Percentiles rank a stretch among this genome's conserved stretches.
phyloP scores from a whole-genome alignment of 1,140 invertebrate species.

The Cydia amplana region DNA sequence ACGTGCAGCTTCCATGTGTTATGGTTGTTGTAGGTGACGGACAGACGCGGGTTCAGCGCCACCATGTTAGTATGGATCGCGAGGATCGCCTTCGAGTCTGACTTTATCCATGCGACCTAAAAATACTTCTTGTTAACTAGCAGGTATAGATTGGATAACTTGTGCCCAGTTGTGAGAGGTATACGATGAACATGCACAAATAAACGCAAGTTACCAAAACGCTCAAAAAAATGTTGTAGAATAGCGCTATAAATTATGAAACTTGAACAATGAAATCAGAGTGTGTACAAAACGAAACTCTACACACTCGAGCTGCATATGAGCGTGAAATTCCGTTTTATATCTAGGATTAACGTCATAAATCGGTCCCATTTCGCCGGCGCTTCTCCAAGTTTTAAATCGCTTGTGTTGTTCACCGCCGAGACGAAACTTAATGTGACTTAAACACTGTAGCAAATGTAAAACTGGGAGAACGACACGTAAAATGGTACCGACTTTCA shows the following conservation, averaged over 20 bases:
- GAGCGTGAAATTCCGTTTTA: slow-evolving; percentile 67
- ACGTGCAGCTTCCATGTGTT: slow-evolving; percentile 95
- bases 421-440: slow-evolving; percentile 68
- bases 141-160: neutral
- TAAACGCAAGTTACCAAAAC: slow-evolving; percentile 34
- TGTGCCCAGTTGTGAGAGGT: no score
- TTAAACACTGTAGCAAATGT: slow-evolving; percentile 66
- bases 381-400: slow-evolving; percentile 67
- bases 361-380: slow-evolving; percentile 62
- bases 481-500: slow-evolving; percentile 63
- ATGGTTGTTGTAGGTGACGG: slow-evolving; percentile 93
- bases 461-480: slow-evolving; percentile 64
- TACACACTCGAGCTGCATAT: slow-evolving; percentile 54
- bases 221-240: neutral
- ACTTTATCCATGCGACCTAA: slow-evolving; percentile 95
- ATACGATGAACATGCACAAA: neutral
- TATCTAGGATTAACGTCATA: slow-evolving; percentile 72
- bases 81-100: slow-evolving; percentile 92
- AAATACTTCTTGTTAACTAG: neutral
- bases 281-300: slow-evolving; percentile 60
- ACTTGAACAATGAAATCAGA: slow-evolving; percentile 63
- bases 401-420: slow-evolving; percentile 65
- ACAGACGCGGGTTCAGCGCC: slow-evolving; percentile 89
- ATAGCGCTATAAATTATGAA: slow-evolving; percentile 16
- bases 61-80: slow-evolving; percentile 95